Evolutionary conservation across 2,888 invertebrate species (phyloP).

Genomic region (Caenorhabditis angaria): DNA sequence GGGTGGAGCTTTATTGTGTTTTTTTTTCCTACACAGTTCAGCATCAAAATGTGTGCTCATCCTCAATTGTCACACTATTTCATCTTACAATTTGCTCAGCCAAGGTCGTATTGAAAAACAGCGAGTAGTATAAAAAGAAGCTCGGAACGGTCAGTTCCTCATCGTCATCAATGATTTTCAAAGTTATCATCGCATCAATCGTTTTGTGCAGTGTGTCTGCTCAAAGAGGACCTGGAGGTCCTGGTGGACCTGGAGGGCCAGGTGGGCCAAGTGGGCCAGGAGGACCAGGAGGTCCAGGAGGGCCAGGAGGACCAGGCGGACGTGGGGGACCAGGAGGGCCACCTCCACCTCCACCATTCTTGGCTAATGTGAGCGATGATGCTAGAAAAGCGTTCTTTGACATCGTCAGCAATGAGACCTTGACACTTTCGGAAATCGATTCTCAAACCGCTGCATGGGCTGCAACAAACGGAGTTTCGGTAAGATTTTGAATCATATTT

Average conservation of each 20-base stretch:
- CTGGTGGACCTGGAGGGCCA: constrained; percentile 5
- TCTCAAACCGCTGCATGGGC: constrained; percentile 36
- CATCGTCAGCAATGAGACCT: constrained; percentile 35
- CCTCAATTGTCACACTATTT: not conserved
- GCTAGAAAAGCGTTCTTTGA: constrained; percentile 31
- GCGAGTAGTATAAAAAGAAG: not conserved
- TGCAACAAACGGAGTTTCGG: constrained; percentile 35
- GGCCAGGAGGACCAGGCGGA: constrained; percentile 5
- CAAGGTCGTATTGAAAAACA: not conserved
- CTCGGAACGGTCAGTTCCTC: not conserved
- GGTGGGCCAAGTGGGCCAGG: not conserved
- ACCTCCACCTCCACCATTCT: constrained; percentile 40
- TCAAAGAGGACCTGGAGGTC: not conserved
- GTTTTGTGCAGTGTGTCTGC: not conserved
- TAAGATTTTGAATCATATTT: constrained; percentile 15
- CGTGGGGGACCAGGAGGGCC: constrained; percentile 2
- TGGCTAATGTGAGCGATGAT: constrained; percentile 38
- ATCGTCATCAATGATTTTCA: not conserved
- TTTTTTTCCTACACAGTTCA: not conserved
- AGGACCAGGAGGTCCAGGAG: constrained; percentile 6
- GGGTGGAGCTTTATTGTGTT: not conserved
- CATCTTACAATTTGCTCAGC: not conserved
- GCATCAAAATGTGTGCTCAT: not conserved
- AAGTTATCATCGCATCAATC: not conserved
- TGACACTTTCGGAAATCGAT: constrained; percentile 37